phyloP scores from a whole-genome alignment of 1,140 invertebrate genomes.

The Nebria ingens region DNA sequence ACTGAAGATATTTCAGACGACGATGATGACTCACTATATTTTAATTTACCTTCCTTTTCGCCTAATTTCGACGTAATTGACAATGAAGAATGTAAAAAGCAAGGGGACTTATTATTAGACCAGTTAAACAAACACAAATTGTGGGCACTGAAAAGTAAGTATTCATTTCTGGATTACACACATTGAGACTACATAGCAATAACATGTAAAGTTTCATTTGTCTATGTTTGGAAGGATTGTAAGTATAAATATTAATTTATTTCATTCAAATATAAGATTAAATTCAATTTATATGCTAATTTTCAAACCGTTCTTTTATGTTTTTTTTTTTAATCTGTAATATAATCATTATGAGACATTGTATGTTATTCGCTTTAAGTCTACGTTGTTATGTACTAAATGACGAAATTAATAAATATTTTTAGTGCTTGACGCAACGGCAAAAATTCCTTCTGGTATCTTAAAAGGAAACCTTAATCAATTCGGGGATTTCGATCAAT shows the following conservation, averaged over 20 bases:
- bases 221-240: too few relatives aligned
- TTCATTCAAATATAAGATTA: too few relatives aligned
- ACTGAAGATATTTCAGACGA: not conserved
- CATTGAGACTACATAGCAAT: too few relatives aligned
- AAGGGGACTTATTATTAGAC: conserved; percentile 52
- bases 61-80: conserved; percentile 51
- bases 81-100: conserved; percentile 50
- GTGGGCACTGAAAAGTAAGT: conserved; percentile 59
- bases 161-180: conserved; percentile 6
- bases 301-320: too few relatives aligned
- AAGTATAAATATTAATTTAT: too few relatives aligned
- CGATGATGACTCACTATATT: conserved; percentile 31
- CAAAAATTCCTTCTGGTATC: conserved; percentile 47
- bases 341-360: too few relatives aligned
- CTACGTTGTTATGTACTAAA: too few relatives aligned
- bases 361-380: too few relatives aligned
- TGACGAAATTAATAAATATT: conserved; percentile 22
- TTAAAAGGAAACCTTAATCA: conserved; percentile 51
- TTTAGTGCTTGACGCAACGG: conserved; percentile 51
- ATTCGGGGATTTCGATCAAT: conserved; percentile 51
- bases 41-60: conserved; percentile 51
- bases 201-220: too few relatives aligned
- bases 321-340: too few relatives aligned
- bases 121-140: conserved; percentile 53
- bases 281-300: too few relatives aligned